Percentiles rank a stretch among this genome's conserved stretches.
phyloP scores from a whole-genome alignment of 2,888 invertebrate species.

The Dicranocentrus wangi region DNA sequence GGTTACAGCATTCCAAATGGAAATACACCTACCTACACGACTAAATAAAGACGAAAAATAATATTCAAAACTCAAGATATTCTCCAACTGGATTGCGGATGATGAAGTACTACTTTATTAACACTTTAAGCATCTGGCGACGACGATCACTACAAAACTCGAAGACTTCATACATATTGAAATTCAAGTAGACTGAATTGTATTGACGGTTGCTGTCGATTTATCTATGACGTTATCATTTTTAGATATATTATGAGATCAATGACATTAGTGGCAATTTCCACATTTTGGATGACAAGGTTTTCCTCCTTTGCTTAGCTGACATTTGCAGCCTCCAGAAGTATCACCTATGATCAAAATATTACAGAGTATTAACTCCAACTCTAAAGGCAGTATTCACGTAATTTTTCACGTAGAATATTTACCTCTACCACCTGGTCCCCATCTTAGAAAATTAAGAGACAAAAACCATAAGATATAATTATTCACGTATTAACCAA shows the following conservation, averaged over 20 bases:
- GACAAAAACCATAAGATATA: not conserved
- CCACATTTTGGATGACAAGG: constrained; percentile 89
- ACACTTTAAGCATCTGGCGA: too few species aligned
- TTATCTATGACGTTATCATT: too few species aligned
- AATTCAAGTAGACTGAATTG: too few species aligned
- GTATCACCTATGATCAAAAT: constrained; percentile 49
- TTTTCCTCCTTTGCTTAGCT: constrained; percentile 82
- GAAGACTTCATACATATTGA: too few species aligned
- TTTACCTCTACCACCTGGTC: constrained; percentile 56
- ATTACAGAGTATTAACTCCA: not conserved
- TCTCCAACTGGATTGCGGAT: too few species aligned
- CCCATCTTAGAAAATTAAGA: constrained; percentile 52
- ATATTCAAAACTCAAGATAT: too few species aligned
- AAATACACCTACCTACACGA: not conserved
- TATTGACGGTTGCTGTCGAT: too few species aligned
- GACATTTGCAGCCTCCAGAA: constrained; percentile 77
- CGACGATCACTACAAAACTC: too few species aligned
- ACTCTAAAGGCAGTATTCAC: too few species aligned
- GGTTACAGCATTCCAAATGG: constrained; percentile 32
- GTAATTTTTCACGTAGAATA: not conserved
- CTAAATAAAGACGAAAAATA: too few species aligned
- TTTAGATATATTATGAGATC: too few species aligned
- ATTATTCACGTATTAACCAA: not conserved
- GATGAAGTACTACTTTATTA: too few species aligned
- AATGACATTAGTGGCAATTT: constrained; percentile 91